phyloP scores from a whole-genome alignment of 2,113 vertebrate species.

The Odocoileus hemionus region DNA sequence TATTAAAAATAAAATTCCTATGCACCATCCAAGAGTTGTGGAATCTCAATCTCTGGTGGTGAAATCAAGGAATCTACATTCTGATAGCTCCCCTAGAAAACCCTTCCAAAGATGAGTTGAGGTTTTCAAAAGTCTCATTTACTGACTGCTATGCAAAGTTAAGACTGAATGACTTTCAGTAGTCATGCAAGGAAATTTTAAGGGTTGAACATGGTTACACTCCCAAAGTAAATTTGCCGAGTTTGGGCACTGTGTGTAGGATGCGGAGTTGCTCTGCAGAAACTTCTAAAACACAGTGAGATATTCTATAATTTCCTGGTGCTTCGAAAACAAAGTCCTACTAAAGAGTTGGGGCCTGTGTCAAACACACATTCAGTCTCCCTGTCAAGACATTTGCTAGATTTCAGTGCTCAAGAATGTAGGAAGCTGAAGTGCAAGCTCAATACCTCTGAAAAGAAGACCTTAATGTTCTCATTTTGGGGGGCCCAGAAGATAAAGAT shows the following conservation, averaged over 20 bases:
- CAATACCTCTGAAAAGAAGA: neutral
- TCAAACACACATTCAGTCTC: neutral
- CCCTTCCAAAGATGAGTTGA: neutral
- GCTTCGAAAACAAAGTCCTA: neutral
- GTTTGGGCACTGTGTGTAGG: neutral
- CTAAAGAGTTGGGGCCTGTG: neutral
- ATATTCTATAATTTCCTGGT: neutral
- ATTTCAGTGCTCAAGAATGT: neutral
- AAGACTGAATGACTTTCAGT: neutral
- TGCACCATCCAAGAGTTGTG: neutral
- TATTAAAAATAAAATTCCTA: neutral
- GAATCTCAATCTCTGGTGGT: neutral
- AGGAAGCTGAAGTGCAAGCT: neutral
- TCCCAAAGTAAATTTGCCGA: neutral
- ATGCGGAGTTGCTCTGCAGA: neutral
- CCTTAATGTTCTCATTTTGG: neutral
- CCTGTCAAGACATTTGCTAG: neutral
- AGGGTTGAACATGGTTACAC: neutral
- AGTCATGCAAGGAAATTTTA: neutral
- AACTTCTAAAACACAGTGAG: neutral
- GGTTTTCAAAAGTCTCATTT: neutral
- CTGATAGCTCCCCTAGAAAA: neutral
- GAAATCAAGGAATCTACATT: neutral
- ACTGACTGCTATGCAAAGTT: neutral
- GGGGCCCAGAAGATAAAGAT: neutral